A percentile compares a stretch with the other conserved stretches of the same genome.
These are phyloP conservation scores for Coendou prehensilis DNA, from an alignment of 2,797 vertebrate species.

Conservation along the genomic window DNA sequence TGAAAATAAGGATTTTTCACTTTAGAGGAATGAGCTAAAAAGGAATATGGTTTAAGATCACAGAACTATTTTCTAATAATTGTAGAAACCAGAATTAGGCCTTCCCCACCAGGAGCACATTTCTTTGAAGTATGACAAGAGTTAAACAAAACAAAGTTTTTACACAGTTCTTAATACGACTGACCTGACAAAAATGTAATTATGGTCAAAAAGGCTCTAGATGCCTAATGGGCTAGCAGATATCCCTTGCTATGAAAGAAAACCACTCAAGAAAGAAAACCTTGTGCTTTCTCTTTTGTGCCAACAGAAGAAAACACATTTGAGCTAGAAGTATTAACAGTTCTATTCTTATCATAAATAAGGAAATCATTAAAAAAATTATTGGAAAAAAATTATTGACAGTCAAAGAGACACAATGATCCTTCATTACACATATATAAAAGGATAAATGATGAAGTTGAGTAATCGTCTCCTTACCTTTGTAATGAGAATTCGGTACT, in stretches of 20 bases:
- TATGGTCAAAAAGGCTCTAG: background rate
- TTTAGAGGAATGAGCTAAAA: constrained; percentile 38
- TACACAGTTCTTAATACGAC: background rate
- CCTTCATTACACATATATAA: background rate
- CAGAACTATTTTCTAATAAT: constrained; percentile 30
- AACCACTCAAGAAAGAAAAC: constrained; percentile 37
- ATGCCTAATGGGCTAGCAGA: background rate
- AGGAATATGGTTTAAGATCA: background rate
- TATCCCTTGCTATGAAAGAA: background rate
- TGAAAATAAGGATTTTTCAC: constrained; percentile 39
- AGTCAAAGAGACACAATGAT: constrained; percentile 5
- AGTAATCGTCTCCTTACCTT: constrained; percentile 91
- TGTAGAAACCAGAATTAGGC: constrained; percentile 55
- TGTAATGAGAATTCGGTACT: constrained; percentile 98
- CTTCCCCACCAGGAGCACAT: background rate
- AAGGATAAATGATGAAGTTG: background rate
- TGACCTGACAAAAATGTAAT: background rate
- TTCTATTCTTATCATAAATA: constrained; percentile 54
- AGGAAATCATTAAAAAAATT: background rate
- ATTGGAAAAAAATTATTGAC: background rate
- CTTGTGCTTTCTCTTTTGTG: constrained; percentile 21
- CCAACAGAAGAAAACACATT: constrained; percentile 37
- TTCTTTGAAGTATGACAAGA: constrained; percentile 43
- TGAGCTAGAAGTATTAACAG: background rate
- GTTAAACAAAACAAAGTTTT: constrained; percentile 24